A percentile compares a stretch with the other conserved stretches of the same genome.
phyloP scores from a whole-genome alignment of 2,797 vertebrate species.

The Leptodactylus fallax region DNA sequence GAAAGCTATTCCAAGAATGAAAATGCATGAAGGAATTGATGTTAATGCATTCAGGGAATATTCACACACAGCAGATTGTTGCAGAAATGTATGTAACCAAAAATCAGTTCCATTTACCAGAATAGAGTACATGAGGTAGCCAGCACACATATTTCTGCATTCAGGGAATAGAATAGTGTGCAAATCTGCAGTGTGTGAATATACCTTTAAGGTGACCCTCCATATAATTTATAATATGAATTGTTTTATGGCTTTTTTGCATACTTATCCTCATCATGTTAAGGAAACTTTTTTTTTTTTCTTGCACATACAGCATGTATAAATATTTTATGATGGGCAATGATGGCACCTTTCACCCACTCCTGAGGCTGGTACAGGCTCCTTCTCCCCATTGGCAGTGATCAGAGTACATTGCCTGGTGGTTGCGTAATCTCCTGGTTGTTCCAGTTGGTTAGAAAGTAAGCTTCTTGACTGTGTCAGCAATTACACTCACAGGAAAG shows the following conservation, averaged over 20 bases:
- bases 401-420: constrained; percentile 27
- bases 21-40: too few relatives aligned
- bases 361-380: neutral
- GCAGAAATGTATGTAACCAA: neutral
- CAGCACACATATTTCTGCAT: too few relatives aligned
- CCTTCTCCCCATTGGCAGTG: neutral
- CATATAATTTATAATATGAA: neutral
- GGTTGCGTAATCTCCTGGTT: constrained; percentile 66
- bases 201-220: neutral
- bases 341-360: constrained; percentile 25
- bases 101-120: too few relatives aligned
- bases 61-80: too few relatives aligned
- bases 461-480: constrained; percentile 68
- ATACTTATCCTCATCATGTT: too few relatives aligned
- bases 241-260: neutral
- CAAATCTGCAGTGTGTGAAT: too few relatives aligned
- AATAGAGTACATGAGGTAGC: too few relatives aligned
- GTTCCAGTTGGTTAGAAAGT: constrained; percentile 71
- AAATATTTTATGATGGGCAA: neutral
- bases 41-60: too few relatives aligned
- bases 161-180: too few relatives aligned
- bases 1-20: too few relatives aligned
- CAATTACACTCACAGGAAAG: constrained; percentile 72
- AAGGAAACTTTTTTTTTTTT: too few relatives aligned
- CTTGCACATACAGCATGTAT: neutral